These are phyloP conservation scores for Rhynchophorus ferrugineus DNA, from an alignment of 1,140 invertebrate species.

Conservation along the genomic window DNA sequence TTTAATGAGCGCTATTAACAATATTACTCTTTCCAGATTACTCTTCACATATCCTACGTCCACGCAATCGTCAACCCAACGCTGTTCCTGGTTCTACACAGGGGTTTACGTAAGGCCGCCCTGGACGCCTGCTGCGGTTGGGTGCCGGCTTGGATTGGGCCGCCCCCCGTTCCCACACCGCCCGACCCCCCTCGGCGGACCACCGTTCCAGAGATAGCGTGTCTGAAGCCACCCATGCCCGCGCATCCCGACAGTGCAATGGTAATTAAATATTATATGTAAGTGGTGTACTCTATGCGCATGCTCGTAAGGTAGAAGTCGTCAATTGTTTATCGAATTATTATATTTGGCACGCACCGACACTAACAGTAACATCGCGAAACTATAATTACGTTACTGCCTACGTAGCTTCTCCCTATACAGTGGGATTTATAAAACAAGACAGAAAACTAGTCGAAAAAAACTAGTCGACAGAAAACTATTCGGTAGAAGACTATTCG, in stretches of 20 bases:
- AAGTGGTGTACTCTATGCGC: conserved; percentile 44
- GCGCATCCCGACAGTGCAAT: conserved; percentile 51
- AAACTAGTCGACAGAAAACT: too few relatives aligned
- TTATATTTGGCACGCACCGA: neutral
- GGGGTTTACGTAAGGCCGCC: conserved; percentile 61
- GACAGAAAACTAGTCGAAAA: too few relatives aligned
- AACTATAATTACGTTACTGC: too few relatives aligned
- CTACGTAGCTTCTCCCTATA: too few relatives aligned
- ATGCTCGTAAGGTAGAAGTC: neutral
- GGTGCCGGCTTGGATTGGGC: conserved; percentile 49
- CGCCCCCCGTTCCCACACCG: conserved; percentile 38
- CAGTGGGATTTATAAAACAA: too few relatives aligned
- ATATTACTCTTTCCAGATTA: conserved; percentile 58
- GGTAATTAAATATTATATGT: conserved; percentile 64
- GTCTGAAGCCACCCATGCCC: conserved; percentile 46
- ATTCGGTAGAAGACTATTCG: too few relatives aligned
- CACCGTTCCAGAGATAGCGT: conserved; percentile 41
- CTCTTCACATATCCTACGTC: conserved; percentile 79
- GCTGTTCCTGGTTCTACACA: conserved; percentile 70
- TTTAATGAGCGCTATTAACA: too few relatives aligned
- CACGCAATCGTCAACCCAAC: conserved; percentile 81
- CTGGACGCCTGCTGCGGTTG: conserved; percentile 66
- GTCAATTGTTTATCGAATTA: neutral
- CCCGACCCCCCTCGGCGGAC: conserved; percentile 38
- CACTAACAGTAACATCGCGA: too few relatives aligned